Evolutionary conservation across 2,888 invertebrate species (phyloP), one percentile per base, ranked within the genome.

Genomic region (Eurytoma adleriae): DNA sequence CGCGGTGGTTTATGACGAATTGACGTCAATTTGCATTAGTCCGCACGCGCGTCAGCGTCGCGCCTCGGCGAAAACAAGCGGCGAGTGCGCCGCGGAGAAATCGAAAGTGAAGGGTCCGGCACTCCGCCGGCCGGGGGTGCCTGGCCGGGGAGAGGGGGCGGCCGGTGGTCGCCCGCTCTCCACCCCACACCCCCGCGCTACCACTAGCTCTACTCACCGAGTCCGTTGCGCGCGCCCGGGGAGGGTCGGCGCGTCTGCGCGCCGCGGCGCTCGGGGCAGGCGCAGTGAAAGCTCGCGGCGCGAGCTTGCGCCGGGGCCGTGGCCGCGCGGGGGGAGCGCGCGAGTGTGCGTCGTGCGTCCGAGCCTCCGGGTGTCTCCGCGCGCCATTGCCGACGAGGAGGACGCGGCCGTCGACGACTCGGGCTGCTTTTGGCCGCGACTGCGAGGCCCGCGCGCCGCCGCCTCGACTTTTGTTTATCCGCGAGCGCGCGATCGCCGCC

Each of bases 1-100:
- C 13, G 16, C 50, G 57, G 27, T 50, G 62, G 64, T 64, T 70
- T 77, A 77, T 70, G 56, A 71, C 2, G 30, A 56, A 50, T 66
- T 78, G 78, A 78, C 78, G 79, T 74, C 79, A 75, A 70, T 79
- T 79, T 78, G 69, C 57, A 74, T 66, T 70, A 70, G 64, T 30
- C 20, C 78, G 30, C 59, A 24, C 72, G 78, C 54, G 67, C 57
- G 40, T 13, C 40, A 40, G 40, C 40, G 40, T 7, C 5, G 40
- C 40, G 40, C 40, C 10, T 40, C 40, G 40, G 40, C 40, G 40
- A 40, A 40, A 40, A 40, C 7, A 40, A 40, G 40, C 10, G 1
- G 40, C 40, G 40, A 40, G 24, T 24, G 24, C 40, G 7, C 10
- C 40, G 40, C 40, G 40, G 40, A 40, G 40, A 40, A 40, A 40